phyloP scores from a whole-genome alignment of 2,888 invertebrate species.

The Palloptera scutellata region DNA sequence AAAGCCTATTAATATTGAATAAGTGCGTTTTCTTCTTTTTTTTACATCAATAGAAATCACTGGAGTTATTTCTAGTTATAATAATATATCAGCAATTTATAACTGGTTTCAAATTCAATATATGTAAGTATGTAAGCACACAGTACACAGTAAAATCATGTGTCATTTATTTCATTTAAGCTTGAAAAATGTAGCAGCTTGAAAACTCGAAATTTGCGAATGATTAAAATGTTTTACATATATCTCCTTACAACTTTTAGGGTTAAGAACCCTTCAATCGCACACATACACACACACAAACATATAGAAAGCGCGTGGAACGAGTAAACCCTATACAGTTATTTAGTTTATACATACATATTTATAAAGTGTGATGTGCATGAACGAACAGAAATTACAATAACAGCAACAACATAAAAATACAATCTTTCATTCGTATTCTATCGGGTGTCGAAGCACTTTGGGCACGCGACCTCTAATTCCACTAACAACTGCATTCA shows the following conservation, averaged over 20 bases:
- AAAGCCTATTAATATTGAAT: no score
- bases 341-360: neutral
- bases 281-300: neutral
- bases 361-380: conserved; percentile 10
- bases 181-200: no score
- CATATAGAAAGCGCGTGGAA: neutral
- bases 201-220: no score
- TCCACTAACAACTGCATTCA: conserved; percentile 29
- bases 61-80: no score
- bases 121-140: no score
- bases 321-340: conserved; percentile 1
- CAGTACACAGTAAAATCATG: no score
- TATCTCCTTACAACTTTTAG: neutral
- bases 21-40: no score
- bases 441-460: conserved; percentile 63
- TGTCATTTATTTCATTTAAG: no score
- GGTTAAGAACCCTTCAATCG: neutral
- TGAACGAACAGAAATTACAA: neutral
- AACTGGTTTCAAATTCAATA: no score
- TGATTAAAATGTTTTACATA: no score
- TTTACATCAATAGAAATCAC: no score
- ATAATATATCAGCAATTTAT: no score
- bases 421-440: conserved; percentile 48
- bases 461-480: conserved; percentile 60
- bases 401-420: conserved; percentile 38